These are phyloP conservation scores for Ericerus pela DNA, from an alignment of 1,140 invertebrate species.

Conservation along the genomic window DNA sequence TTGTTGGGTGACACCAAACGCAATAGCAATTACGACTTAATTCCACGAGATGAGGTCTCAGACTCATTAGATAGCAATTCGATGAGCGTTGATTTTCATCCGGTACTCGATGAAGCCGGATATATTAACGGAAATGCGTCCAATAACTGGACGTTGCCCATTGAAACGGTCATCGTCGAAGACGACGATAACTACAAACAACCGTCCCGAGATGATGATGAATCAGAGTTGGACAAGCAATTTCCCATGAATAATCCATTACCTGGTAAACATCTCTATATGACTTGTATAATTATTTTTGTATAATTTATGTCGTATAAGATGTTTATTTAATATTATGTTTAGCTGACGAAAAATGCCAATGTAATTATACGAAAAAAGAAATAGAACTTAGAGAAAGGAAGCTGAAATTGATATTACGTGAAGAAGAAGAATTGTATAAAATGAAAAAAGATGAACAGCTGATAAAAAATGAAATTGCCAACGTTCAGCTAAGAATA, in stretches of 20 bases:
- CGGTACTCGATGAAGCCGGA: background rate
- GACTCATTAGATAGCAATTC: slow-evolving; percentile 1
- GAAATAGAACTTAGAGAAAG: slow-evolving; percentile 3
- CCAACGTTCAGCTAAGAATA: background rate
- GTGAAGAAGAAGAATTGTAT: background rate
- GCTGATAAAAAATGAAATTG: slow-evolving; percentile 3
- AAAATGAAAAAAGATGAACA: slow-evolving; percentile 10
- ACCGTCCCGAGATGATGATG: background rate
- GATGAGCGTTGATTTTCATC: background rate
- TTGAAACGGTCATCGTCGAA: slow-evolving; percentile 4
- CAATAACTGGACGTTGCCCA: background rate
- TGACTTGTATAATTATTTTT: background rate
- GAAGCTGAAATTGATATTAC: background rate
- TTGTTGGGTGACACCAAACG: background rate
- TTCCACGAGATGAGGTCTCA: no score
- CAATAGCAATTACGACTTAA: slow-evolving; percentile 1
- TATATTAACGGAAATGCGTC: background rate
- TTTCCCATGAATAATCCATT: background rate
- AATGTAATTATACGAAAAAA: slow-evolving; percentile 5
- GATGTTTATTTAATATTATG: background rate
- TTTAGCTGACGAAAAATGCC: background rate
- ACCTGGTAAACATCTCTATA: background rate
- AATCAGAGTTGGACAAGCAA: no score
- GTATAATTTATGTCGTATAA: background rate
- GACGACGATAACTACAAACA: background rate